Evolutionary conservation across 2,888 invertebrate species (phyloP).

Genomic region (Galeopsomyia nigrocyanea): DNA sequence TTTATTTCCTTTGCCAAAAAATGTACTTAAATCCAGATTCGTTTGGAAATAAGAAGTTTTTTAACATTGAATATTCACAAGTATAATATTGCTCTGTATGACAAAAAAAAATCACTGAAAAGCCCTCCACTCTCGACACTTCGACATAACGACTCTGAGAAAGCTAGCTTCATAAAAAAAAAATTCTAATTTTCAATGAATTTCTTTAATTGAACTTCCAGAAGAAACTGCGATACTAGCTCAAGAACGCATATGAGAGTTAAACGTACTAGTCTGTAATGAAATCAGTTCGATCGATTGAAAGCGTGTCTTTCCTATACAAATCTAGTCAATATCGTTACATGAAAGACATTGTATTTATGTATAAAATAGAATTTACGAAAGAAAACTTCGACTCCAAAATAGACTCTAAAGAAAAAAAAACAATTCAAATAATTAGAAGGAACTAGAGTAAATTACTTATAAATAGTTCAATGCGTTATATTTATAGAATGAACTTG

Average conservation of each 20-base stretch:
- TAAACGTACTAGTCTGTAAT: slow-evolving; percentile 27
- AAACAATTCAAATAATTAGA: slow-evolving; percentile 43
- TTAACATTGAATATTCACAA: neutral
- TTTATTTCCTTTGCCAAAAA: neutral
- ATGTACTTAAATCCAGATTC: slow-evolving; percentile 4
- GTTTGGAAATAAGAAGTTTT: neutral
- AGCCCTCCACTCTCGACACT: too few relatives aligned
- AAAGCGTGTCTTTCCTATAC: slow-evolving; percentile 29
- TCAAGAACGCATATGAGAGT: slow-evolving; percentile 30
- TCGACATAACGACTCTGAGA: slow-evolving; percentile 27
- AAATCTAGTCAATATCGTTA: slow-evolving; percentile 43
- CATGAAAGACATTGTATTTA: slow-evolving; percentile 52
- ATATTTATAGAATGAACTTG: slow-evolving; percentile 46
- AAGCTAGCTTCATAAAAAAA: neutral
- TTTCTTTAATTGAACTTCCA: slow-evolving; percentile 23
- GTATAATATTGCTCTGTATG: neutral
- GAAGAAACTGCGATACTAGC: slow-evolving; percentile 33
- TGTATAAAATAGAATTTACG: slow-evolving; percentile 54
- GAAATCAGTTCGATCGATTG: slow-evolving; percentile 40
- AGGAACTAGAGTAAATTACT: slow-evolving; percentile 34
- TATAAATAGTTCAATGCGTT: slow-evolving; percentile 40
- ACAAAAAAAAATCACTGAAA: neutral
- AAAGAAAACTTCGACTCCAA: slow-evolving; percentile 48
- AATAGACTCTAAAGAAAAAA: slow-evolving; percentile 32
- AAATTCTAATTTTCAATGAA: slow-evolving; percentile 15